These are phyloP conservation scores for Cyanoramphus novaezelandiae DNA, from an alignment of 2,113 vertebrate species.

Conservation along the genomic window DNA sequence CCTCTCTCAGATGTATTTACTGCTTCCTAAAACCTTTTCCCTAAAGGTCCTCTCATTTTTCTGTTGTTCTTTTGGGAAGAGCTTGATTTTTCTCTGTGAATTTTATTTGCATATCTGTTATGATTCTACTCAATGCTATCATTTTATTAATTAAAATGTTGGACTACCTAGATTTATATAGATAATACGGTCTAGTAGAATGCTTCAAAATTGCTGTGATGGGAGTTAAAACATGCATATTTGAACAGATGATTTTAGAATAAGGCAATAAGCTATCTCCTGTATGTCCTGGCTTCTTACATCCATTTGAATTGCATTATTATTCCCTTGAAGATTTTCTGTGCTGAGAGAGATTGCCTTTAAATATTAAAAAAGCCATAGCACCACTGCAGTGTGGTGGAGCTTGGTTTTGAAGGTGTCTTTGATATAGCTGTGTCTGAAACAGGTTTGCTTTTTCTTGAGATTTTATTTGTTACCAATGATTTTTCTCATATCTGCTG, in stretches of 20 bases:
- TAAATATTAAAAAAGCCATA: background rate
- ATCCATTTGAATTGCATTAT: background rate
- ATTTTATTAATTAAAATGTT: background rate
- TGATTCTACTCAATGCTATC: background rate
- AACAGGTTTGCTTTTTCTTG: background rate
- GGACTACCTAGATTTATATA: background rate
- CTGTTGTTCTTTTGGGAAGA: background rate
- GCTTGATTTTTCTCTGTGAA: background rate
- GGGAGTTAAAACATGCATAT: background rate
- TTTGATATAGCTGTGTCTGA: background rate
- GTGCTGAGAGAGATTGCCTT: background rate
- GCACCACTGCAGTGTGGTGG: background rate
- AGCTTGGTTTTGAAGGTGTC: background rate
- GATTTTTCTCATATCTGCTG: background rate
- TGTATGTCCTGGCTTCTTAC: background rate
- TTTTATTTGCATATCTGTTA: background rate
- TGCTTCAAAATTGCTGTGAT: background rate
- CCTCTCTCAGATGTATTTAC: constrained; percentile 77
- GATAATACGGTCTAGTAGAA: background rate
- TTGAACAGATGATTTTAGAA: background rate
- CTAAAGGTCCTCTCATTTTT: constrained; percentile 28
- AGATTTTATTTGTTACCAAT: background rate
- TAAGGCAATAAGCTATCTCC: background rate
- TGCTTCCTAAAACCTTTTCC: constrained; percentile 77
- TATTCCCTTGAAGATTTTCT: background rate